A percentile compares a stretch with the other conserved stretches of the same genome.
These are phyloP conservation scores for Eudyptes chrysolophus DNA, from an alignment of 2,113 vertebrate genomes.

Conservation along the genomic window DNA sequence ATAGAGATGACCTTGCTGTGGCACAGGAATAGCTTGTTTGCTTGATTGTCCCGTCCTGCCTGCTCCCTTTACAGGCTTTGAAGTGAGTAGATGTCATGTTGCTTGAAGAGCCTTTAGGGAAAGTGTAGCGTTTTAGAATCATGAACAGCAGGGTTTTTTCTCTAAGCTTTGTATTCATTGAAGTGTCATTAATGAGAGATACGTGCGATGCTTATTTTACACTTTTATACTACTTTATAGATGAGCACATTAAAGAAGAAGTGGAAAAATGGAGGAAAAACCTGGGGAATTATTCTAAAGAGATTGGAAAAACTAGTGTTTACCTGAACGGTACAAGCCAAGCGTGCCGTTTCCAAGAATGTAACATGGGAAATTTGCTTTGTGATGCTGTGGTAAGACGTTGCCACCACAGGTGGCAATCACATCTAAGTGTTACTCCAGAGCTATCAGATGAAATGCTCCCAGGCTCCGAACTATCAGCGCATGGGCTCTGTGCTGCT, in stretches of 20 bases:
- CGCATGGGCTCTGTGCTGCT: background rate
- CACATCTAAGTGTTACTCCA: background rate
- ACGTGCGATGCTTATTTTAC: background rate
- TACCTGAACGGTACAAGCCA: conserved; percentile 84
- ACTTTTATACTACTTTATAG: conserved; percentile 60
- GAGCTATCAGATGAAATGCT: background rate
- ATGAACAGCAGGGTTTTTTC: background rate
- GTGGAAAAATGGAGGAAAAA: conserved; percentile 81
- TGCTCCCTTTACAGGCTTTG: background rate
- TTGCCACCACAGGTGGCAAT: background rate
- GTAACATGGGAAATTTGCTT: conserved; percentile 94
- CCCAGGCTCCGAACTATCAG: background rate
- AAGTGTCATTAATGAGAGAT: background rate
- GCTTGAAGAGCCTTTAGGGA: background rate
- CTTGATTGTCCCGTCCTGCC: background rate
- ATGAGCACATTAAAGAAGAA: conserved; percentile 78
- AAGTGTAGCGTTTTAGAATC: background rate
- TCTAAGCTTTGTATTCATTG: background rate
- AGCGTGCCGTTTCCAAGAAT: conserved; percentile 87
- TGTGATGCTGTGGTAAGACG: conserved; percentile 89
- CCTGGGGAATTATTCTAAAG: conserved; percentile 78
- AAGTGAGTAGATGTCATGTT: background rate
- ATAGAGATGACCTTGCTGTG: background rate
- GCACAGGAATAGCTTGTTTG: background rate
- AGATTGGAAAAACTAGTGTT: conserved; percentile 86